These are phyloP conservation scores for Hydrolagus affinis DNA, from an alignment of 2,113 vertebrate species.

Conservation along the genomic window DNA sequence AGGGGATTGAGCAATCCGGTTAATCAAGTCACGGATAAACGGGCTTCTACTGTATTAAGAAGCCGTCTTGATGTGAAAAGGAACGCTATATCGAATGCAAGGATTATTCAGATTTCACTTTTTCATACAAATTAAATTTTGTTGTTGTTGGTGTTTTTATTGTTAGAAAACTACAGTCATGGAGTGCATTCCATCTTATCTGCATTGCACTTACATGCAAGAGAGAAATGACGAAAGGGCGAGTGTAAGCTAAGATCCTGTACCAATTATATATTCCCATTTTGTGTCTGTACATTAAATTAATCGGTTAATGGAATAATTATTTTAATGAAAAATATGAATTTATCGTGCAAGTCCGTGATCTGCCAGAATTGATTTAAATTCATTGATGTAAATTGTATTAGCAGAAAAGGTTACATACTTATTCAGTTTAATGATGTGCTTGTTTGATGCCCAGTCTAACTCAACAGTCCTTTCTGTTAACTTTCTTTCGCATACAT, in stretches of 20 bases:
- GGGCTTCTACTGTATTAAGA: too few relatives aligned
- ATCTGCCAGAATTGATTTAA: not conserved
- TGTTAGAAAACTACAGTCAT: not conserved
- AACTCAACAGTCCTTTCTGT: not conserved
- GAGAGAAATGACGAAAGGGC: not conserved
- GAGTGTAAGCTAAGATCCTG: not conserved
- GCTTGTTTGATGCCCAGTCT: not conserved
- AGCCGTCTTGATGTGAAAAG: too few relatives aligned
- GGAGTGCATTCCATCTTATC: not conserved
- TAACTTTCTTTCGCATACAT: not conserved
- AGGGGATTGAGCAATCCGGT: too few relatives aligned
- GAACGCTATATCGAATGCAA: too few relatives aligned
- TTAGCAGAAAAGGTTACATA: not conserved
- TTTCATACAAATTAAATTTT: too few relatives aligned
- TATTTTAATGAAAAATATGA: constrained; percentile 21
- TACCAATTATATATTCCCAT: not conserved
- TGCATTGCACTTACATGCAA: not conserved
- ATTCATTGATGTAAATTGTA: not conserved
- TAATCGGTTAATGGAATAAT: not conserved
- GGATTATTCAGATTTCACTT: not conserved
- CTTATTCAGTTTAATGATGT: not conserved
- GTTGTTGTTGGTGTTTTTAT: not conserved
- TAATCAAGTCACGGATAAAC: too few relatives aligned
- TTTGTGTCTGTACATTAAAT: not conserved
- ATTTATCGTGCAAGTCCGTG: not conserved